Percentiles rank a stretch among this genome's conserved stretches.
These are phyloP conservation scores for Hemicentrotus pulcherrimus DNA, from an alignment of 35 echinoderm and acorn worm genomes.

Conservation along the genomic window DNA sequence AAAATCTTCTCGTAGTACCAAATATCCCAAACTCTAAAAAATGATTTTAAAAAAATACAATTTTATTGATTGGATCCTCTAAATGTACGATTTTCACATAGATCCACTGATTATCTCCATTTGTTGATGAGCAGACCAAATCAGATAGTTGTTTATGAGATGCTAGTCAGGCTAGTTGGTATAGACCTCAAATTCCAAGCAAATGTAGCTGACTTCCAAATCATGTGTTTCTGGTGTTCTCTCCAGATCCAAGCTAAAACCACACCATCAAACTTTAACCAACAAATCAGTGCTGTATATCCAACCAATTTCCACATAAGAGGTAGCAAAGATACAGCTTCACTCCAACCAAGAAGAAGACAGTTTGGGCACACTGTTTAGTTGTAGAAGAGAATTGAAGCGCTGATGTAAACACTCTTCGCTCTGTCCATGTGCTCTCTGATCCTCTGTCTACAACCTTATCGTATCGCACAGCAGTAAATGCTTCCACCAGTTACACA, in stretches of 20 bases:
- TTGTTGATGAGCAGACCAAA: background rate
- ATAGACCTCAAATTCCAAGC: background rate
- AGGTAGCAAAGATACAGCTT: background rate
- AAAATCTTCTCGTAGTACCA: background rate
- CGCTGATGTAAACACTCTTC: conserved; percentile 11
- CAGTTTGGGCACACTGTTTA: background rate
- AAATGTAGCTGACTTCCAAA: background rate
- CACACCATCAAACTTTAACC: background rate
- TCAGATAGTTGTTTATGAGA: background rate
- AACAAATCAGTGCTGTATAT: background rate
- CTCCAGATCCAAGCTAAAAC: background rate
- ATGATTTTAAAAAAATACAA: background rate
- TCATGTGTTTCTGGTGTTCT: background rate
- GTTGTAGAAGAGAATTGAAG: background rate
- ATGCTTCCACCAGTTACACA: conserved; percentile 30
- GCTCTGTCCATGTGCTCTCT: conserved; percentile 21
- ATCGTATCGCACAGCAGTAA: conserved; percentile 15
- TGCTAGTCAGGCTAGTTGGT: background rate
- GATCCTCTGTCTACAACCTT: conserved; percentile 2
- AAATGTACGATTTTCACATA: background rate
- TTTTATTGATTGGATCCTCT: background rate
- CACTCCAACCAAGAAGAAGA: background rate
- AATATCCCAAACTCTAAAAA: background rate
- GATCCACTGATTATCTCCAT: background rate
- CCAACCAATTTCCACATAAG: background rate